A percentile compares a stretch with the other conserved stretches of the same genome.
Evolutionary conservation across 2,888 invertebrate genomes (phyloP).

Genomic region (Philopedon plagiatum): DNA sequence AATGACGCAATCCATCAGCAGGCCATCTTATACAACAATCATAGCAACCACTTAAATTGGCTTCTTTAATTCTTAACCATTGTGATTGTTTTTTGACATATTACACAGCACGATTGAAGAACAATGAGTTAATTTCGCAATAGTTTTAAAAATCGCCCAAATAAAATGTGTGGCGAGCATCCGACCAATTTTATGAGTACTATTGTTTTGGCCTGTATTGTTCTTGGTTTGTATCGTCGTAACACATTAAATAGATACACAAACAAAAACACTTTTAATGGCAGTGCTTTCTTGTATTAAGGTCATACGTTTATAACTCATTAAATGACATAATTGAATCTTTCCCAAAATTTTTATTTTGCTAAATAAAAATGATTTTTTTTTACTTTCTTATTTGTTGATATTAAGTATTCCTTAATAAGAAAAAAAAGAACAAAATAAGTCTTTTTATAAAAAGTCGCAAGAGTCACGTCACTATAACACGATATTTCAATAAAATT

Average conservation of each 20-base stretch:
- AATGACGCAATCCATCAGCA: background rate
- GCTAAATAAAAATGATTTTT: no score
- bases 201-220: slow-evolving; percentile 19
- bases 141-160: slow-evolving; percentile 14
- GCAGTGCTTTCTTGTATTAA: no score
- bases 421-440: no score
- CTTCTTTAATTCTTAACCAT: slow-evolving; percentile 8
- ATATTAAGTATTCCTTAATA: no score
- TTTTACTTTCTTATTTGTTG: no score
- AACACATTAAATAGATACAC: background rate
- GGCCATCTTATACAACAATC: background rate
- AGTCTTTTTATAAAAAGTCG: no score
- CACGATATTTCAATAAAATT: no score
- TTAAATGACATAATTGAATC: no score
- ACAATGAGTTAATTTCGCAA: slow-evolving; percentile 22
- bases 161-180: slow-evolving; percentile 22
- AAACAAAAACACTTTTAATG: no score
- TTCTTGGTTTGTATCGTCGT: slow-evolving; percentile 3
- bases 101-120: slow-evolving; percentile 3
- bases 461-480: no score
- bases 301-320: no score
- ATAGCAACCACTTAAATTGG: background rate
- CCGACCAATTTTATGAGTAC: slow-evolving; percentile 14
- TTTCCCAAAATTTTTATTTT: no score
- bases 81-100: slow-evolving; percentile 12